Evolutionary conservation across 2,888 invertebrate species (phyloP).

Genomic region (Autographa pulchrina): DNA sequence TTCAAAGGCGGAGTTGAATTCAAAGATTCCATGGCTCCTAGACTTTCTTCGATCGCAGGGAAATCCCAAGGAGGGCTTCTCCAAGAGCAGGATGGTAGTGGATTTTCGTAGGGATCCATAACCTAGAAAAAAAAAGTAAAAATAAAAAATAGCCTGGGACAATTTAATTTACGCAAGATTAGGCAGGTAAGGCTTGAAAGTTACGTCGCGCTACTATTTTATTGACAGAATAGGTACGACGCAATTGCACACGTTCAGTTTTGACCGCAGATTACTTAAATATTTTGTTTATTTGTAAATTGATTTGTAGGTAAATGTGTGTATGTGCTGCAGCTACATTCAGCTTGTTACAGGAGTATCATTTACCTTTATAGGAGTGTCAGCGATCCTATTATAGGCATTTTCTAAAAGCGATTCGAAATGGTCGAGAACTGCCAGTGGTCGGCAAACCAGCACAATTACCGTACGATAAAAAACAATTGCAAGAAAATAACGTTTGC

Average conservation of each 20-base stretch:
- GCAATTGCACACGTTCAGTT: too few species aligned
- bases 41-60: constrained; percentile 25
- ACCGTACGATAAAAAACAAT: too few species aligned
- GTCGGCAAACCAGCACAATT: neutral
- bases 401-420: constrained; percentile 9
- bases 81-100: constrained; percentile 17
- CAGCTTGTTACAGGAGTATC: too few species aligned
- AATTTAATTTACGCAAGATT: neutral
- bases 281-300: too few species aligned
- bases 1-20: constrained; percentile 16
- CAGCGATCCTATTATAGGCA: constrained; percentile 8
- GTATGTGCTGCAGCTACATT: too few species aligned
- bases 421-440: constrained; percentile 10
- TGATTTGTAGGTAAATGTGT: too few species aligned
- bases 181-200: neutral
- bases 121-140: constrained; percentile 16
- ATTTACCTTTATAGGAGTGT: neutral
- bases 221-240: too few species aligned
- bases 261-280: too few species aligned
- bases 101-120: constrained; percentile 15
- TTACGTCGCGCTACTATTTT: too few species aligned
- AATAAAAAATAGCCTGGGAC: constrained; percentile 9
- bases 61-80: constrained; percentile 8
- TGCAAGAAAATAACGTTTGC: neutral
- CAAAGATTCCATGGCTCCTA: constrained; percentile 23